A percentile compares a stretch with the other conserved stretches of the same genome.
Conservation (phyloP, 2,888 invertebrate genomes). For the Phyllotreta cruciferae region DNA sequence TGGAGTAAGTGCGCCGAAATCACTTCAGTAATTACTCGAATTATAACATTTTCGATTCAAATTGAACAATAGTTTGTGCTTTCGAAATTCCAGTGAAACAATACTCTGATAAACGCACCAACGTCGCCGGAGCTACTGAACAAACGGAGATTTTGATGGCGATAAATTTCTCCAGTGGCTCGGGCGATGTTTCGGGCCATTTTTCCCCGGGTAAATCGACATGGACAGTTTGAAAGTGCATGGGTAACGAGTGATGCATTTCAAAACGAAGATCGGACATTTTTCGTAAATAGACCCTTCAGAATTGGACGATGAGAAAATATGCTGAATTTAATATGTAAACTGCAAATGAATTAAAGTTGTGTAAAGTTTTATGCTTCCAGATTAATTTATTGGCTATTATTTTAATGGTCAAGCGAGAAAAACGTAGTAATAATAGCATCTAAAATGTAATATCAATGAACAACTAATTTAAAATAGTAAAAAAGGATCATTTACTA, state of each 20-base stretch:
- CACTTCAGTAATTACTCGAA: too few species aligned
- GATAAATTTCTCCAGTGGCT: conserved; percentile 25
- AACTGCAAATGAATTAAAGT: background rate
- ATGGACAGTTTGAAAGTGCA: conserved; percentile 38
- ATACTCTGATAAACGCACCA: conserved; percentile 19
- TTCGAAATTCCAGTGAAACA: background rate
- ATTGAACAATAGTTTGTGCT: too few species aligned
- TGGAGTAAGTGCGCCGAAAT: too few species aligned
- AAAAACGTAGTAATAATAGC: too few species aligned
- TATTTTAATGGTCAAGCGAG: too few species aligned
- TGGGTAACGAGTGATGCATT: conserved; percentile 44
- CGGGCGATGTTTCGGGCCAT: conserved; percentile 1
- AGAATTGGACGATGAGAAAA: conserved; percentile 10
- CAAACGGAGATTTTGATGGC: conserved; percentile 39
- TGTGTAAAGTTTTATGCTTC: too few species aligned
- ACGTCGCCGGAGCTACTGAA: conserved; percentile 19
- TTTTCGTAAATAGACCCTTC: conserved; percentile 4
- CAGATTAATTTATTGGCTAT: too few species aligned
- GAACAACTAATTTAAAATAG: too few species aligned
- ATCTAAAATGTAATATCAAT: too few species aligned
- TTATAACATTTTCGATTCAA: too few species aligned
- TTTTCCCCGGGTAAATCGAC: conserved; percentile 6
- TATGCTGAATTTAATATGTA: background rate
- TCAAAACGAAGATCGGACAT: conserved; percentile 28
- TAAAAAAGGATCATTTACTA: too few species aligned